These are phyloP conservation scores for Heteractis magnifica DNA, from an alignment of 92 coral and sea anemone species.

Conservation along the genomic window DNA sequence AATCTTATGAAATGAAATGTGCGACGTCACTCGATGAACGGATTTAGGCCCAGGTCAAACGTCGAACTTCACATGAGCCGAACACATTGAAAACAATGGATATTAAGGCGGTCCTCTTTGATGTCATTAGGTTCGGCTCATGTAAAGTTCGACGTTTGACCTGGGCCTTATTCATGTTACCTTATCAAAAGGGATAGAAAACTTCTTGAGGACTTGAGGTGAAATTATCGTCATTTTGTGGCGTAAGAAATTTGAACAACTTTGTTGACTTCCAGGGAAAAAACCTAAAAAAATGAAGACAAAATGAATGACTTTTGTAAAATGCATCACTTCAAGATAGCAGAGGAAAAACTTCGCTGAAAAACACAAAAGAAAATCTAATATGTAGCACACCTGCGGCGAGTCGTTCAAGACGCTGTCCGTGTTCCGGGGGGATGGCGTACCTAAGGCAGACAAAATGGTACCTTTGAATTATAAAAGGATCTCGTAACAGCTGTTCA, in stretches of 20 bases:
- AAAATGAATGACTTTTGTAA: background rate
- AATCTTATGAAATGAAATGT: background rate
- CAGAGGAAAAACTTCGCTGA: background rate
- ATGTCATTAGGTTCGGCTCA: too few relatives aligned
- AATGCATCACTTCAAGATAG: background rate
- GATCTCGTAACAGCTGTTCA: background rate
- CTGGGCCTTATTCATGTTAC: conserved; percentile 26
- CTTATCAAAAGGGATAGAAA: conserved; percentile 95
- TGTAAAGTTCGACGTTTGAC: too few relatives aligned
- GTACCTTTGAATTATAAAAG: background rate
- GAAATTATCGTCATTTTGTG: conserved; percentile 97
- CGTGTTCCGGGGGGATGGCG: conserved; percentile 96
- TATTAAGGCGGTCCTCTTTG: too few relatives aligned
- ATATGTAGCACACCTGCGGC: conserved; percentile 72
- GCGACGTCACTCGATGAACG: background rate
- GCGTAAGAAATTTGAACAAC: conserved; percentile 82
- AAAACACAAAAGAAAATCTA: background rate
- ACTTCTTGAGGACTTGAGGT: conserved; percentile 88
- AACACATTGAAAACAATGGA: too few relatives aligned
- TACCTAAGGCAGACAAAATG: conserved; percentile 57
- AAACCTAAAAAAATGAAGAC: conserved; percentile 55
- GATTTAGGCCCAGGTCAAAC: too few relatives aligned
- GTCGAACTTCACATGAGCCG: too few relatives aligned
- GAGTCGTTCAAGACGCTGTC: conserved; percentile 91
- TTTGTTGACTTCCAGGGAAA: conserved; percentile 88